These are phyloP conservation scores for Criorhina ranunculi DNA, from an alignment of 2,888 invertebrate species.

Conservation along the genomic window DNA sequence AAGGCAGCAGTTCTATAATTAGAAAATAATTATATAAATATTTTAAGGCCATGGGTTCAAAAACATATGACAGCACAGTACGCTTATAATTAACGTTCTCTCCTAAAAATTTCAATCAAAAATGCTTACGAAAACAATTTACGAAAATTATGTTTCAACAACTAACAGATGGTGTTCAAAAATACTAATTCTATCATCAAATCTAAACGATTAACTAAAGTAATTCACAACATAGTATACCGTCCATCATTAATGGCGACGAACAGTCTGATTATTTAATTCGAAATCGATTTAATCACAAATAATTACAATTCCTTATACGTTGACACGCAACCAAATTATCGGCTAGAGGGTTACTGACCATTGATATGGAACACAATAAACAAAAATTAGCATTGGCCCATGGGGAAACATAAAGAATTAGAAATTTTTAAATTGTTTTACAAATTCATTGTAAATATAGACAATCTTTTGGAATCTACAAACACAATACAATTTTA, in stretches of 20 bases:
- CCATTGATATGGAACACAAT: constrained; percentile 9
- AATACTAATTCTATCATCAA: background rate
- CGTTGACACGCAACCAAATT: background rate
- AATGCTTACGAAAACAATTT: too few relatives aligned
- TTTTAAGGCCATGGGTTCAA: too few relatives aligned
- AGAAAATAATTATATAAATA: too few relatives aligned
- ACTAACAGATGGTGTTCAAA: background rate
- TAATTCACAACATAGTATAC: background rate
- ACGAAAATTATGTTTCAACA: background rate
- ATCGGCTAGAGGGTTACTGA: background rate
- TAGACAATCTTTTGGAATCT: too few relatives aligned
- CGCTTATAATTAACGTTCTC: too few relatives aligned
- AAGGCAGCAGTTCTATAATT: too few relatives aligned
- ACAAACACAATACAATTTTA: too few relatives aligned
- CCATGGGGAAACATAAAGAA: background rate
- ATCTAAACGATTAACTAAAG: background rate
- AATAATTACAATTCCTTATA: background rate
- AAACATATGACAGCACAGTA: too few relatives aligned
- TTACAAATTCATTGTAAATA: too few relatives aligned
- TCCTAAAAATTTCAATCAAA: too few relatives aligned
- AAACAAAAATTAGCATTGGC: background rate
- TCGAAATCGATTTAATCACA: background rate
- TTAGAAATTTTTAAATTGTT: too few relatives aligned
- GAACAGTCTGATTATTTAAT: background rate
- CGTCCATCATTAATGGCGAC: background rate